A percentile compares a stretch with the other conserved stretches of the same genome.
Evolutionary conservation across 2,113 vertebrate species (phyloP).

Genomic region (Ursus arctos): DNA sequence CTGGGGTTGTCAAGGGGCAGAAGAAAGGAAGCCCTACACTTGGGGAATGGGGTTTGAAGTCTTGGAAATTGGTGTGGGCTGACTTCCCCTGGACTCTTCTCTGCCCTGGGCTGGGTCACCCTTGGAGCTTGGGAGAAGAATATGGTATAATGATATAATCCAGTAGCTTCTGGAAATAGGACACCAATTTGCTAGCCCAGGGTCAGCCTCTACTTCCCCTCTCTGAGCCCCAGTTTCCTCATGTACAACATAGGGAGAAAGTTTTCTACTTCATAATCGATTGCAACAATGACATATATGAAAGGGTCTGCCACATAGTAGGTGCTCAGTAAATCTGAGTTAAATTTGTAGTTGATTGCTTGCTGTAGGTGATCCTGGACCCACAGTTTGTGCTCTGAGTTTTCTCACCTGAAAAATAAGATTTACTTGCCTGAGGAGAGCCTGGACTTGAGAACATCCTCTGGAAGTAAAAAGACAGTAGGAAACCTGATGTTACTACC

Average conservation of each 20-base stretch:
- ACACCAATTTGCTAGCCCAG: neutral
- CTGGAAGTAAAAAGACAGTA: neutral
- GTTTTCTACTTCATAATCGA: neutral
- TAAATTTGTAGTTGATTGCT: neutral
- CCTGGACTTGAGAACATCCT: neutral
- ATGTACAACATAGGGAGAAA: neutral
- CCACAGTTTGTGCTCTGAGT: neutral
- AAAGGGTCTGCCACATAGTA: neutral
- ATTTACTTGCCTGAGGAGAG: neutral
- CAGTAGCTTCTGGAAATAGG: neutral
- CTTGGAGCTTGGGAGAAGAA: neutral
- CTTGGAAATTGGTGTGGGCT: neutral
- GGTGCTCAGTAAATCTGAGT: neutral
- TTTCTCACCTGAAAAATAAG: constrained; percentile 23
- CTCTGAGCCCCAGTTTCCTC: neutral
- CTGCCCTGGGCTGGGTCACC: neutral
- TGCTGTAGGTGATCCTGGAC: neutral
- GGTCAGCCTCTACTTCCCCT: neutral
- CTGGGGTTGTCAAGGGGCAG: neutral
- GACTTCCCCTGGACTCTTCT: neutral
- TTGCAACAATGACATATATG: neutral
- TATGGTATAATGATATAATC: neutral
- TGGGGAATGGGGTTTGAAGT: neutral
- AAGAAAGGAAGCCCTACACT: neutral
- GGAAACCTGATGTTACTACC: neutral